Percentiles rank a stretch among this genome's conserved stretches.
phyloP scores from a whole-genome alignment of 2,888 invertebrate species.

The Drosophila tanythrix region DNA sequence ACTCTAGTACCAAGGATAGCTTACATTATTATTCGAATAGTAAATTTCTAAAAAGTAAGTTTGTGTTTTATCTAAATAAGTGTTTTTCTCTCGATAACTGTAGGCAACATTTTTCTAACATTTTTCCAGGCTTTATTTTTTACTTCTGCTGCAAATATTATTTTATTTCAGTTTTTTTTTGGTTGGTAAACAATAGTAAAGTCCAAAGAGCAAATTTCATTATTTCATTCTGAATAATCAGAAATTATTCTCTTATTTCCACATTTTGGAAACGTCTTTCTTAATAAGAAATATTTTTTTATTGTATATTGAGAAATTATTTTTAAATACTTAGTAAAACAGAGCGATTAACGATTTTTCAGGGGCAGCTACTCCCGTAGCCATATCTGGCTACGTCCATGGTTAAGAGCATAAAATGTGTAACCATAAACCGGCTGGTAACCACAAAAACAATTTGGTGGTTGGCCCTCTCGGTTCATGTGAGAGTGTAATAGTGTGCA shows the following conservation, averaged over 20 bases:
- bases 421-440: constrained; percentile 72
- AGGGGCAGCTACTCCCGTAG: background rate
- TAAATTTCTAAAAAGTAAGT: background rate
- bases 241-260: background rate
- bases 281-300: background rate
- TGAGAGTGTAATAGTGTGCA: constrained; percentile 40
- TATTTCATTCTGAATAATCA: too few relatives aligned
- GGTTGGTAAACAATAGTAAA: too few relatives aligned
- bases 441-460: constrained; percentile 76
- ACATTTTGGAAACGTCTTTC: background rate
- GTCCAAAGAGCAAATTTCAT: too few relatives aligned
- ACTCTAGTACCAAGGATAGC: background rate
- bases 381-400: background rate
- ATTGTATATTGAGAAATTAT: background rate
- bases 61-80: background rate
- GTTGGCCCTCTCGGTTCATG: constrained; percentile 5
- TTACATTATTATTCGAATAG: background rate
- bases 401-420: constrained; percentile 45
- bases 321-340: too few relatives aligned
- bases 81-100: too few relatives aligned
- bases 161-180: too few relatives aligned
- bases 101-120: background rate
- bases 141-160: too few relatives aligned
- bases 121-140: too few relatives aligned
- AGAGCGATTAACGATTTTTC: background rate